Evolutionary conservation across 1,140 invertebrate genomes (phyloP).

Genomic region (Choristoneura fumiferana): DNA sequence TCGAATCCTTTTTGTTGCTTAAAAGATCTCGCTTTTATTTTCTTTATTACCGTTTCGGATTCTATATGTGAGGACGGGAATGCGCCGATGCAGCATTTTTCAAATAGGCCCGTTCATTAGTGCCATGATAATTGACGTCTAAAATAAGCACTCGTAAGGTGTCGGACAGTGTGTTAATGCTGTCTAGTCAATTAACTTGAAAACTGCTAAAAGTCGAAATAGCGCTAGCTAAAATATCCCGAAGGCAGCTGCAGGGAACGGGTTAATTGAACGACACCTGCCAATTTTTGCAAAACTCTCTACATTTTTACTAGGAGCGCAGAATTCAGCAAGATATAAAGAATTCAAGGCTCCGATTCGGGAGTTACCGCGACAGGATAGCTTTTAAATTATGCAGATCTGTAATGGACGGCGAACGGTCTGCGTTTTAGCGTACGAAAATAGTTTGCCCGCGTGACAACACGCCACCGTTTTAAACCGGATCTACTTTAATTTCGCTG

Average conservation of each 20-base stretch:
- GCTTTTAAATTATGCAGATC: constrained; percentile 70
- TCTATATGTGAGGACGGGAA: neutral
- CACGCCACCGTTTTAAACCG: constrained; percentile 21
- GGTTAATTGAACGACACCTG: constrained; percentile 58
- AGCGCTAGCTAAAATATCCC: constrained; percentile 2
- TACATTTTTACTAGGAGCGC: constrained; percentile 45
- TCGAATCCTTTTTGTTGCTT: constrained; percentile 25
- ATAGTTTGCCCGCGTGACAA: constrained; percentile 47
- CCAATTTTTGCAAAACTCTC: constrained; percentile 40
- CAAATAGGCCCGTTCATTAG: neutral
- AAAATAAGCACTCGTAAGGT: constrained; percentile 11
- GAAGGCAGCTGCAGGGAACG: constrained; percentile 26
- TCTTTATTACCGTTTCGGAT: constrained; percentile 11
- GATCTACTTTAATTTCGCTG: constrained; percentile 4
- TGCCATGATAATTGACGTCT: neutral
- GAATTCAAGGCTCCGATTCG: constrained; percentile 57
- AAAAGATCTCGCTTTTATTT: constrained; percentile 17
- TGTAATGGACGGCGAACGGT: constrained; percentile 61
- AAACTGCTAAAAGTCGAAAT: constrained; percentile 3
- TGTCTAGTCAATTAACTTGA: constrained; percentile 12
- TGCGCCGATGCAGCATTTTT: neutral
- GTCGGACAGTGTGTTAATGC: constrained; percentile 16
- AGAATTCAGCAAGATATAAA: constrained; percentile 52
- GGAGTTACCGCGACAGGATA: constrained; percentile 49
- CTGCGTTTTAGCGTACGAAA: constrained; percentile 40